Conservation (phyloP, 2,888 invertebrate species). For the Drosophila kambysellisi region DNA sequence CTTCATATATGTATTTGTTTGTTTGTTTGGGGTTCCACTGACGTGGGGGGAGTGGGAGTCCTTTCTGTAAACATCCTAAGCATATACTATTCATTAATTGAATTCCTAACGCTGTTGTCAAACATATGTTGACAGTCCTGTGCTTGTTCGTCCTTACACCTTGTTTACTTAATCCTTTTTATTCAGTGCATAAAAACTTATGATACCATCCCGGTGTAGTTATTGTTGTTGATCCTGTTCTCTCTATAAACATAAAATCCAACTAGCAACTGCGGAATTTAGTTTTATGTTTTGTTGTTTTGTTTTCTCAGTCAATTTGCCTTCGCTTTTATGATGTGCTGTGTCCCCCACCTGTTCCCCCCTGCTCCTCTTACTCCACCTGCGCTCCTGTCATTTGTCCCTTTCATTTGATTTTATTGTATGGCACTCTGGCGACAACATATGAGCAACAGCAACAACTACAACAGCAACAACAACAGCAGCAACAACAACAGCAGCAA, state of each 20-base stretch:
- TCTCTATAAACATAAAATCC: constrained; percentile 52
- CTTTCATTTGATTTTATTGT: constrained; percentile 74
- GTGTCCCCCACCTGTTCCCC: neutral
- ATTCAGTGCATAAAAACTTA: constrained; percentile 64
- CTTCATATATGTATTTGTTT: constrained; percentile 9
- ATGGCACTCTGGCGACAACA: constrained; percentile 58
- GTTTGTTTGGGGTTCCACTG: constrained; percentile 44
- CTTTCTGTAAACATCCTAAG: constrained; percentile 24
- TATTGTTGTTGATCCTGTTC: constrained; percentile 8
- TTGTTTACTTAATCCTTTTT: constrained; percentile 64
- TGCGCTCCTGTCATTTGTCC: constrained; percentile 44
- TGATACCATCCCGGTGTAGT: constrained; percentile 26
- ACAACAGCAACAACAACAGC: constrained; percentile 25
- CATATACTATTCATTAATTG: constrained; percentile 66
- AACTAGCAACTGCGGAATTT: constrained; percentile 54
- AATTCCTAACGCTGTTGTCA: constrained; percentile 46
- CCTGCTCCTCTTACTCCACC: neutral
- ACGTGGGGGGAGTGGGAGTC: constrained; percentile 1
- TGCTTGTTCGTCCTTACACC: constrained; percentile 14
- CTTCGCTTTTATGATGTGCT: constrained; percentile 49
- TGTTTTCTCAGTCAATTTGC: constrained; percentile 33
- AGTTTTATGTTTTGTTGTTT: constrained; percentile 33
- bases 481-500: constrained; percentile 34
- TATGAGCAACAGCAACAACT: constrained; percentile 42
- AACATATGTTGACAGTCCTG: constrained; percentile 9